phyloP scores from a whole-genome alignment of 2,797 vertebrate genomes.

The Gymnothorax javanicus region DNA sequence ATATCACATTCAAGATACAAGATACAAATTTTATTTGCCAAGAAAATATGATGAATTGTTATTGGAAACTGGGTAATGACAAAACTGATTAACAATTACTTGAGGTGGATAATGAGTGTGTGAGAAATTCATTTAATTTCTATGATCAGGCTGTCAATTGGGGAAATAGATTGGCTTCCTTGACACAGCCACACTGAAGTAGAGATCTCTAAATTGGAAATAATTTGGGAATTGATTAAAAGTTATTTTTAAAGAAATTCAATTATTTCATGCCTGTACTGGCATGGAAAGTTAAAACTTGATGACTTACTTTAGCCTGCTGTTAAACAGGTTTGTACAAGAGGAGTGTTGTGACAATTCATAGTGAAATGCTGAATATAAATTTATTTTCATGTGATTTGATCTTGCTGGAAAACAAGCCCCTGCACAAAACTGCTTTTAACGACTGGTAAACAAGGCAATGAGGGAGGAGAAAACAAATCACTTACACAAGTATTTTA shows the following conservation, averaged over 20 bases:
- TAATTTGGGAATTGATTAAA: not conserved
- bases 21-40: not conserved
- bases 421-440: not conserved
- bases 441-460: not conserved
- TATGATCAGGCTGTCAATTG: not conserved
- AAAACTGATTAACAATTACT: not conserved
- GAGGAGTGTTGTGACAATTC: too few species aligned
- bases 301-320: too few species aligned
- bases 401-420: not conserved
- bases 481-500: not conserved
- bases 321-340: too few species aligned
- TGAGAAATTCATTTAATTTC: not conserved
- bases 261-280: not conserved
- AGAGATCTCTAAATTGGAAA: not conserved
- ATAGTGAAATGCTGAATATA: too few species aligned
- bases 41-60: not conserved
- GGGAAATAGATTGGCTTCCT: not conserved
- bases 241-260: not conserved
- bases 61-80: not conserved
- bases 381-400: too few species aligned
- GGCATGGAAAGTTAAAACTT: not conserved
- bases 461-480: not conserved
- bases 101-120: not conserved
- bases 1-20: not conserved
- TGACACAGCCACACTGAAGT: not conserved